A percentile compares a stretch with the other conserved stretches of the same genome.
phyloP scores from a whole-genome alignment of 2,113 vertebrate genomes.

The Lontra canadensis region DNA sequence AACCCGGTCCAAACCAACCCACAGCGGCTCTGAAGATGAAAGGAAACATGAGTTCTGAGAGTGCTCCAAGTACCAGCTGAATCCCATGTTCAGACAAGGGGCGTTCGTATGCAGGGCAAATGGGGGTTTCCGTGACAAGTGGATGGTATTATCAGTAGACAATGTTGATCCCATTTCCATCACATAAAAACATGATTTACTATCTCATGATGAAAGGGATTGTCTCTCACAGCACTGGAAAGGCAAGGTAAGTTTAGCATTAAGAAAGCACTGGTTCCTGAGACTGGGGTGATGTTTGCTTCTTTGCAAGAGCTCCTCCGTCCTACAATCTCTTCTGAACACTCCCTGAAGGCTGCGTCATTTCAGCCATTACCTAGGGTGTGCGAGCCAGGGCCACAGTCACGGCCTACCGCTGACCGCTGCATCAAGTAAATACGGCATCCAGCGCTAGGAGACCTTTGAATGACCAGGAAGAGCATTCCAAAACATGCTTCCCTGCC shows the following conservation, averaged over 20 bases:
- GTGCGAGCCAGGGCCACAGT: accelerated
- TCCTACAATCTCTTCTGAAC: not conserved
- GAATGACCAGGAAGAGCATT: not conserved
- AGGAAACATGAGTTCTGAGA: not conserved
- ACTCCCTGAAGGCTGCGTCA: not conserved
- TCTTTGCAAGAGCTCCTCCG: not conserved
- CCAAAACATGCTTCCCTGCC: not conserved
- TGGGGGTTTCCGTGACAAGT: not conserved
- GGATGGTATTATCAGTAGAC: no score
- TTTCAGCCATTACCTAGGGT: no score
- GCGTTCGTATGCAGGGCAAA: no score
- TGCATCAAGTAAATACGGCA: accelerated
- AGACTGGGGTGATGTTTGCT: not conserved
- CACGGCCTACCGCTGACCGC: not conserved
- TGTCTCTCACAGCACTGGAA: not conserved
- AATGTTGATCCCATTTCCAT: not conserved
- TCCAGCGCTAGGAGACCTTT: not conserved
- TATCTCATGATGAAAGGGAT: not conserved
- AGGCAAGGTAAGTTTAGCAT: not conserved
- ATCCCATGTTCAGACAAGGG: not conserved
- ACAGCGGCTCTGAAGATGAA: not conserved
- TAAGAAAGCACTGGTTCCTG: not conserved
- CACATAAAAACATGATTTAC: not conserved
- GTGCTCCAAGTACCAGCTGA: accelerated
- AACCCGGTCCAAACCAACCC: no score